phyloP scores from a whole-genome alignment of 2,888 invertebrate genomes.

The Acronicta aceris region DNA sequence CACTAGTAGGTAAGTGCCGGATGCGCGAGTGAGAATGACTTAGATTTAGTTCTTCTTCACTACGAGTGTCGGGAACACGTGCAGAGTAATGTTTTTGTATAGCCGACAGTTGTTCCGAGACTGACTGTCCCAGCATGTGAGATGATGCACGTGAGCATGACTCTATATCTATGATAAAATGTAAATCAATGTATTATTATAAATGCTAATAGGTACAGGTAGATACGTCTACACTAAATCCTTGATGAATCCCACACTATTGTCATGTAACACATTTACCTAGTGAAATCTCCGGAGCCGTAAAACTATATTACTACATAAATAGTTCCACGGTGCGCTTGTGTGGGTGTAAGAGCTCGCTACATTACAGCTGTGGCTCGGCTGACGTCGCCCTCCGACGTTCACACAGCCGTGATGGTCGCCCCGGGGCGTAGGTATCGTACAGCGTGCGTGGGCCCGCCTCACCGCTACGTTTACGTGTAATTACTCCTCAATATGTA shows the following conservation, averaged over 20 bases:
- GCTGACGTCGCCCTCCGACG: not conserved
- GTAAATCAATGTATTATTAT: too few species aligned
- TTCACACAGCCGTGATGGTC: not conserved
- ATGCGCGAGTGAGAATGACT: too few species aligned
- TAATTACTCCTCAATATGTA: not conserved
- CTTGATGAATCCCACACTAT: not conserved
- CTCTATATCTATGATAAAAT: too few species aligned
- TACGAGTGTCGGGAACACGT: too few species aligned
- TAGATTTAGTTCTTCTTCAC: too few species aligned
- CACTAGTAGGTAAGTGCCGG: too few species aligned
- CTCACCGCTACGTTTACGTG: not conserved
- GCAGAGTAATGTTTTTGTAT: too few species aligned
- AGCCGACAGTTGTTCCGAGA: too few species aligned
- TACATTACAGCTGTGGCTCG: not conserved
- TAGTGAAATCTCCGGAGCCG: not conserved
- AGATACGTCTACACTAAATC: not conserved
- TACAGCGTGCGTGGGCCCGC: not conserved
- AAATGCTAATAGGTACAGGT: too few species aligned
- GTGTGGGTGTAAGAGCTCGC: not conserved
- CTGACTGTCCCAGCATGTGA: too few species aligned
- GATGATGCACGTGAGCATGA: too few species aligned
- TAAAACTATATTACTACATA: not conserved
- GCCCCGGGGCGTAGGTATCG: constrained; percentile 5
- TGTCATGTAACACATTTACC: not conserved
- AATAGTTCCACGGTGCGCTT: not conserved